Evolutionary conservation across 2,113 vertebrate species (phyloP), one percentile per base, ranked within the genome.

Genomic region (Oreamnos americanus): DNA sequence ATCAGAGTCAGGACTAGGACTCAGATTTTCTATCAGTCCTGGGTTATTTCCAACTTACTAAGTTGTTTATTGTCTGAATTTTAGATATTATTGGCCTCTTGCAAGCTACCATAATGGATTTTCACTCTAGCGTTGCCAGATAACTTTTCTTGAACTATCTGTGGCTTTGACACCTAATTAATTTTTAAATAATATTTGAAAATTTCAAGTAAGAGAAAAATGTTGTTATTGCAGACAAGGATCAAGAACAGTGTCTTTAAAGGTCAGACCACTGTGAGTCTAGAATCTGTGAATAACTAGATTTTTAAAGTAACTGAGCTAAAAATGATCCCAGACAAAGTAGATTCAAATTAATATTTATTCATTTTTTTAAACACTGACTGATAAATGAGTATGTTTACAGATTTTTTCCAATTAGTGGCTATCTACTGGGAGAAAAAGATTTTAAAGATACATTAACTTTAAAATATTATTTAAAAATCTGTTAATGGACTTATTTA

Each of bases 161-260:
- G 33, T 55, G 16, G 7, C 21, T 53, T n/a, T 39, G 43, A 81
- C 19, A 64, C 36, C 39, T 92, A 86, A 95, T 39, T 89, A 95
- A 93, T 39, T 39, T 81, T 96, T 88, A 93, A 93, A 43, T n/a
- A 60, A 71, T 82, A 95, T 85, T 92, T 74, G n/a, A 91, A 36
- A 86, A 47, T 85, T 88, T 74, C 16, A 67, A 47, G 26, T 55
- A 47, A 60, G 71, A 57, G 57, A 90, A 81, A 95, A 86, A 76
- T 91, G 58, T 45, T 83, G 28, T 53, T 53, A 89, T 64, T 12
- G 15, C 16, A 96, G 47, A 76, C 5, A 64, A 23, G n/a, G 39
- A 86, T 82, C 21, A 47, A 86, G 79, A 83, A 62, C 28, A 8
- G n/a, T n/a, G 19, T 58, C n/a, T 91, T 86, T 90, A 43, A 88